Percentiles rank a stretch among this genome's conserved stretches.
Conservation (phyloP, 2,113 vertebrate species). For the Albula goreensis region DNA sequence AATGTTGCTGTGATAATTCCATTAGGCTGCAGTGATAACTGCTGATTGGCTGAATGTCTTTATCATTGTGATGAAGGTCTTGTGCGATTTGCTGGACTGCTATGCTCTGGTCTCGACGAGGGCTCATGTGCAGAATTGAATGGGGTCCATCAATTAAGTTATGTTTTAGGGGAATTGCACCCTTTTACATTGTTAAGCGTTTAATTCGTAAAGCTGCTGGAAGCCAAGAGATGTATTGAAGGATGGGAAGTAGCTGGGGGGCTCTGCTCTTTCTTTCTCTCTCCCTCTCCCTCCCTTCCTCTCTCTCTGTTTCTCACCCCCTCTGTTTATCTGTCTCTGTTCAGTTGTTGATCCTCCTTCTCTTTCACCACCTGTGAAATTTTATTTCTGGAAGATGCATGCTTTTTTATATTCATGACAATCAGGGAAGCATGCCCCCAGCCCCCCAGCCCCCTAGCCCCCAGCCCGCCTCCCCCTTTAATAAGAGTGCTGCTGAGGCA, state of each 20-base stretch:
- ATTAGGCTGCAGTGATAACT: background rate
- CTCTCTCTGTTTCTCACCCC: background rate
- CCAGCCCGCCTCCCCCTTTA: slow-evolving; percentile 54
- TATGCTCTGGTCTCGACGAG: slow-evolving; percentile 50
- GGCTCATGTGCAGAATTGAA: slow-evolving; percentile 65
- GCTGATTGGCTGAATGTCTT: slow-evolving; percentile 53
- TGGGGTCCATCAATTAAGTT: slow-evolving; percentile 66
- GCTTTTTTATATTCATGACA: slow-evolving; percentile 74
- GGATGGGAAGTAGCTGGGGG: slow-evolving; percentile 59
- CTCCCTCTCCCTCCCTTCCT: slow-evolving; percentile 44
- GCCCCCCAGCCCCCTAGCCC: slow-evolving; percentile 45
- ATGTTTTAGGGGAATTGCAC: slow-evolving; percentile 60
- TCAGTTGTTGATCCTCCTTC: background rate
- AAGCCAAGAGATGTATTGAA: slow-evolving; percentile 47
- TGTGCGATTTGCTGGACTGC: slow-evolving; percentile 39
- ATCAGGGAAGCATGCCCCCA: slow-evolving; percentile 69
- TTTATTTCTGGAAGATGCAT: slow-evolving; percentile 74
- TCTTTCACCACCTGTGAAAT: slow-evolving; percentile 65
- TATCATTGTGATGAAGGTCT: slow-evolving; percentile 49
- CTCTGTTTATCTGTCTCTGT: background rate
- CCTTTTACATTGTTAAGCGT: slow-evolving; percentile 54
- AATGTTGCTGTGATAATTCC: background rate
- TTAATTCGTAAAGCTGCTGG: slow-evolving; percentile 59
- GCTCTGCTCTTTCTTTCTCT: slow-evolving; percentile 31
- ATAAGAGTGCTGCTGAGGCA: slow-evolving; percentile 60